These are phyloP conservation scores for Acromyrmex charruanus DNA, from an alignment of 1,140 invertebrate species.

Conservation along the genomic window DNA sequence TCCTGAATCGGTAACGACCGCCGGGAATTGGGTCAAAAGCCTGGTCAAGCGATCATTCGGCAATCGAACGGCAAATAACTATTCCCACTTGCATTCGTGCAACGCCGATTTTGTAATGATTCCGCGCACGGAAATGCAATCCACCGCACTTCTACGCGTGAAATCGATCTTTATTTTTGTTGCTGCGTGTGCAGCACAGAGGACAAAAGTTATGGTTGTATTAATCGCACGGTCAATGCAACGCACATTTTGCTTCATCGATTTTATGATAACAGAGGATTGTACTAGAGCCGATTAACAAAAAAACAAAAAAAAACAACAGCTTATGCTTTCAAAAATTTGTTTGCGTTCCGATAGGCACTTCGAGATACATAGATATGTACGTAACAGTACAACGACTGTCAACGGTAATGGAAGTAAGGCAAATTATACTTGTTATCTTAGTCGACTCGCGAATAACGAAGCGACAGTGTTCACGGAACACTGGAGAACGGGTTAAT, in stretches of 20 bases:
- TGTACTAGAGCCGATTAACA: constrained; percentile 9
- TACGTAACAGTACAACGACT: not conserved
- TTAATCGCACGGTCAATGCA: not conserved
- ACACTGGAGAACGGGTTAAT: constrained; percentile 43
- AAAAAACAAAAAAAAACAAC: not conserved
- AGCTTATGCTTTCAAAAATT: constrained; percentile 14
- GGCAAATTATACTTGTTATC: constrained; percentile 45
- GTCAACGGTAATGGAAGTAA: constrained; percentile 11
- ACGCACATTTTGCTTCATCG: constrained; percentile 13
- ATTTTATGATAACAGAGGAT: constrained; percentile 12
- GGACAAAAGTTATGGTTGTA: constrained; percentile 27
- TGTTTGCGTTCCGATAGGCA: not conserved
- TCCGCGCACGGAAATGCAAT: constrained; percentile 49
- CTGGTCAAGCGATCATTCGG: constrained; percentile 53
- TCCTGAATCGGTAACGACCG: constrained; percentile 73
- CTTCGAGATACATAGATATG: not conserved
- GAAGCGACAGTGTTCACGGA: constrained; percentile 38
- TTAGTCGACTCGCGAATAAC: constrained; percentile 34
- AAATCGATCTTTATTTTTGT: constrained; percentile 54
- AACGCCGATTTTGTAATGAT: constrained; percentile 41
- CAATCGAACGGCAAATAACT: constrained; percentile 67
- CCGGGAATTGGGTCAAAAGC: constrained; percentile 69
- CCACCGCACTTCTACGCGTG: constrained; percentile 35
- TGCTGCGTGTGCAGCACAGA: not conserved
- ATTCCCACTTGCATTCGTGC: constrained; percentile 56